Evolutionary conservation across 2,888 invertebrate species (phyloP), one percentile per base, ranked within the genome.

Genomic region (Elegia similella): DNA sequence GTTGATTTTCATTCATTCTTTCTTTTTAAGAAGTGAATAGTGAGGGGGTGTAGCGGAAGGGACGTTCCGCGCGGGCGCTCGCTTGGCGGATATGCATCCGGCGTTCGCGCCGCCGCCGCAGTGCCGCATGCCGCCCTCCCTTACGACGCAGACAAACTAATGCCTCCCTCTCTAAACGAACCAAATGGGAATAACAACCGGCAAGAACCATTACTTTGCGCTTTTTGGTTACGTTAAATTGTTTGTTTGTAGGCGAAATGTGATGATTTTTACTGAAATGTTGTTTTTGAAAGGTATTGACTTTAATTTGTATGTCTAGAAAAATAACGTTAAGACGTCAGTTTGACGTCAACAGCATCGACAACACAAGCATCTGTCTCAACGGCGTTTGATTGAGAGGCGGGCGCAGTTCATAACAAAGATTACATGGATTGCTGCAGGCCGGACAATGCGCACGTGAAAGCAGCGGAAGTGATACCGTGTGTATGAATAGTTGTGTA

Each of bases 11-110:
- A 23, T 23, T 23, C 23, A 82, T 85, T 82, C 73, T 78, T 85
- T 82, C 73, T 78, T 75, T 77, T 73, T 70, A 73, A 77, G 82
- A 82, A 77, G 62, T 75, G 77, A 79, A 79, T 76, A 73, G 74
- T 74, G 79, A 80, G 82, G 84, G 84, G 84, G 79, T 86, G 84
- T 76, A 82, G 78, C 88, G 90, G 88, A 89, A 86, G 86, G 84
- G 85, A 80, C 87, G 89, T 86, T 87, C 82, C 84, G 84, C 87
- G 80, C 82, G 82, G 80, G 76, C 80, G 84, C 86, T 75, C 83
- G 76, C 76, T 73, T 80, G 75, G 82, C 90, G 90, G 90, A 90
- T 82, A 80, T 73, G 80, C 88, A 85, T 89, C 90, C 90, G 89
- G 90, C 86, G 86, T 86, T 87, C 81, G 73, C 78, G 82, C 80